A percentile compares a stretch with the other conserved stretches of the same genome.
These are phyloP conservation scores for Dendrolimus punctatus DNA, from an alignment of 1,140 invertebrate species.

Conservation along the genomic window DNA sequence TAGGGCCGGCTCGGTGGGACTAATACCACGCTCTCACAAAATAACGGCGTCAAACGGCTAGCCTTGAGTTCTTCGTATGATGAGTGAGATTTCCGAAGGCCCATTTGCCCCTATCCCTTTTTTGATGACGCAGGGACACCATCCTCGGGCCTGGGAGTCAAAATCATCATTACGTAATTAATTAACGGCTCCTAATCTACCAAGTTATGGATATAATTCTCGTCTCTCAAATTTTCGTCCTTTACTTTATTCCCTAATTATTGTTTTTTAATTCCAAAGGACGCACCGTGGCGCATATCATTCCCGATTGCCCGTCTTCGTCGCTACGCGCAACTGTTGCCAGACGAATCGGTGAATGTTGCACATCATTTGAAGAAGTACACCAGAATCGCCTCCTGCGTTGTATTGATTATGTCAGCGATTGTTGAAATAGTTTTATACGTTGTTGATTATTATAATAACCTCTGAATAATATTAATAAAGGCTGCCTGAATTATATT, in stretches of 20 bases:
- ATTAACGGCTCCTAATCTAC: not conserved
- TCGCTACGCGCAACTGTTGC: slow-evolving; percentile 13
- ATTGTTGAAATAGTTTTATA: slow-evolving; percentile 39
- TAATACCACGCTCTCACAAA: no score
- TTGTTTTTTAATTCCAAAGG: slow-evolving; percentile 15
- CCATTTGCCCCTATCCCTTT: no score
- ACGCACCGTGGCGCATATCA: slow-evolving; percentile 26
- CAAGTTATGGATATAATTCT: not conserved
- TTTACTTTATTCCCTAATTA: not conserved
- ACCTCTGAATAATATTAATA: slow-evolving; percentile 3
- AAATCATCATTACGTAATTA: not conserved
- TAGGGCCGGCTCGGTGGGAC: no score
- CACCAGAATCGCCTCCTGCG: slow-evolving; percentile 29
- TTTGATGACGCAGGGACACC: not conserved
- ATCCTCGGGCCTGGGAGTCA: not conserved
- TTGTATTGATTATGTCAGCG: slow-evolving; percentile 30
- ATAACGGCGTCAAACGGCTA: no score
- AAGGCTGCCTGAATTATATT: not conserved
- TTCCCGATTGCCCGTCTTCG: slow-evolving; percentile 21
- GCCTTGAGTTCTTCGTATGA: no score
- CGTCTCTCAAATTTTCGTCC: no score
- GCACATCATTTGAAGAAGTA: slow-evolving; percentile 28
- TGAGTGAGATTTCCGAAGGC: no score
- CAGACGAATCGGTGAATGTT: slow-evolving; percentile 5
- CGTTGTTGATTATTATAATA: slow-evolving; percentile 26